These are phyloP conservation scores for Megaceryle torquata DNA, from an alignment of 2,113 vertebrate species.

Conservation along the genomic window DNA sequence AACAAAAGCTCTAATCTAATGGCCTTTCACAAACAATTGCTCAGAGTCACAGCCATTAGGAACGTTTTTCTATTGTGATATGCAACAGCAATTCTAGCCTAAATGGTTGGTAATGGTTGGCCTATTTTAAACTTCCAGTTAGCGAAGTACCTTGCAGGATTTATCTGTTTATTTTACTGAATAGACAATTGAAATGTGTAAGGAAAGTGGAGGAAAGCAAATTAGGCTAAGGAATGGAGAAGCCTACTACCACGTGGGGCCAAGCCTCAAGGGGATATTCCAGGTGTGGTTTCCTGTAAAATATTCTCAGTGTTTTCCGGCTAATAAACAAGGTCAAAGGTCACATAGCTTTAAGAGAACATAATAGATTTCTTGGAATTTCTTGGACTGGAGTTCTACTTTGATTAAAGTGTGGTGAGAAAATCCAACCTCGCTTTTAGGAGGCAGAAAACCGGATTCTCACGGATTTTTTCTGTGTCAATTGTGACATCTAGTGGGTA, in stretches of 20 bases:
- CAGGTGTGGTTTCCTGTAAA: not conserved
- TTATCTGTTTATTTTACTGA: not conserved
- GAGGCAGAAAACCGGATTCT: fast-evolving
- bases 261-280: not conserved
- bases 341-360: not conserved
- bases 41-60: not conserved
- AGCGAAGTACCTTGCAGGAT: not conserved
- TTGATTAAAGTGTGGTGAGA: not conserved
- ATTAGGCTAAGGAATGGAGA: not conserved
- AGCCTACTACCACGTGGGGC: not conserved
- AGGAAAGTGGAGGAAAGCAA: not conserved
- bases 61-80: not conserved
- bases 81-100: not conserved
- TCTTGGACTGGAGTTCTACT: not conserved
- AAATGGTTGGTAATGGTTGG: not conserved
- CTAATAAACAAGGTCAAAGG: not conserved
- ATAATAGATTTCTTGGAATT: not conserved
- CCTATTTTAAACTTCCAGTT: not conserved
- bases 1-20: not conserved
- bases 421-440: fast-evolving
- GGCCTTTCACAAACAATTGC: not conserved
- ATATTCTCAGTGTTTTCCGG: not conserved
- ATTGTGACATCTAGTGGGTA: not conserved
- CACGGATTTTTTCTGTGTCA: not conserved
- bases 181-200: not conserved